Evolutionary conservation across 1,140 invertebrate species (phyloP).

Genomic region (Campoletis sonorensis): DNA sequence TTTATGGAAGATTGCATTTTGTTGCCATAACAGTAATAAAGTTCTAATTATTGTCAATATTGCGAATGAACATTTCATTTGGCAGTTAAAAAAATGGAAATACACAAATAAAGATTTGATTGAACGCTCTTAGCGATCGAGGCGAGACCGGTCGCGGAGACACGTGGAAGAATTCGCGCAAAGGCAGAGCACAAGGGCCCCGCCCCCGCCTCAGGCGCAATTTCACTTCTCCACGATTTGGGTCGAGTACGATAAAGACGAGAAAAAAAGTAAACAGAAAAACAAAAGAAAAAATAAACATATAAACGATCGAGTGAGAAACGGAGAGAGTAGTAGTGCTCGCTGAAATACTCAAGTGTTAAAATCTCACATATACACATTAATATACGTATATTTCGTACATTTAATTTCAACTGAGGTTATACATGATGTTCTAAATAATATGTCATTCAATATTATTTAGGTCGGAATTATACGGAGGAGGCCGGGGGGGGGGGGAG

Average conservation of each 20-base stretch:
- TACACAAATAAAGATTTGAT: background rate
- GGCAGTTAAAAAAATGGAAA: too few species aligned
- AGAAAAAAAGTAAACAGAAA: conserved; percentile 27
- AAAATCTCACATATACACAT: too few species aligned
- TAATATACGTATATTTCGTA: background rate
- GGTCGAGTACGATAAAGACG: conserved; percentile 61
- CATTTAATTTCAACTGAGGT: background rate
- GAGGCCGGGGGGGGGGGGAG: background rate
- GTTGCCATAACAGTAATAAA: too few species aligned
- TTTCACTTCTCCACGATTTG: conserved; percentile 70
- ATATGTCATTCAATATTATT: conserved; percentile 2
- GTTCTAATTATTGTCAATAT: too few species aligned
- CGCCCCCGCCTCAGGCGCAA: conserved; percentile 69
- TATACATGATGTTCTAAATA: background rate
- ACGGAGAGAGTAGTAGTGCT: background rate
- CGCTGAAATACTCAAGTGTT: too few species aligned
- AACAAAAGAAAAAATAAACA: too few species aligned
- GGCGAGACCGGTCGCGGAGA: background rate
- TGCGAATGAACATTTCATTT: too few species aligned
- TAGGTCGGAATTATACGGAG: background rate
- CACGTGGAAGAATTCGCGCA: conserved; percentile 5
- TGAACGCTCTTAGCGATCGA: background rate
- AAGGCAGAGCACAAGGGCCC: conserved; percentile 50
- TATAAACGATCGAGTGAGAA: conserved; percentile 2
- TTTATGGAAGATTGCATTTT: too few species aligned